Evolutionary conservation across 2,797 vertebrate genomes (phyloP).

Genomic region (Lophius americanus): DNA sequence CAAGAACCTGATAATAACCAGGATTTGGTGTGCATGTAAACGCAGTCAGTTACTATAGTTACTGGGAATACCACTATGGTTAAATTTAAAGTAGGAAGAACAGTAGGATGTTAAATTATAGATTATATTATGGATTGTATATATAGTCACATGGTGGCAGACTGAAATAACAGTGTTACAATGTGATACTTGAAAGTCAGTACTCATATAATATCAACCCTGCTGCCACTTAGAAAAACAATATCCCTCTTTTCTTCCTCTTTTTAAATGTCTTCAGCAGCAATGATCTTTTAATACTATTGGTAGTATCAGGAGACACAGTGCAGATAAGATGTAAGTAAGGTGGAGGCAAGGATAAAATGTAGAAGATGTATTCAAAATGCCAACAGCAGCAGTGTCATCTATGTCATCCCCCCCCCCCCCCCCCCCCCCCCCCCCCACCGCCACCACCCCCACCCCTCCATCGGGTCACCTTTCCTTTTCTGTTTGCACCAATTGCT

Average conservation of each 20-base stretch:
- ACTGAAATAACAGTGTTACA: constrained; percentile 1
- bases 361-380: constrained; percentile 62
- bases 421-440: no score
- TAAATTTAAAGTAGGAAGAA: background rate
- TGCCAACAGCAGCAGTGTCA: constrained; percentile 63
- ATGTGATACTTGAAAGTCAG: background rate
- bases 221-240: background rate
- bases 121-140: constrained; percentile 1
- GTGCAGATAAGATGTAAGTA: constrained; percentile 35
- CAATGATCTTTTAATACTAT: constrained; percentile 13
- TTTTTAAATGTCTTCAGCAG: background rate
- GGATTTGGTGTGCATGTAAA: no score
- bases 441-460: no score
- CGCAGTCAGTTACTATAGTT: background rate
- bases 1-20: no score
- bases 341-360: constrained; percentile 40
- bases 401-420: no score
- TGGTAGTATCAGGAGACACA: constrained; percentile 18
- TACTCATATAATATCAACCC: background rate
- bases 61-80: constrained; percentile 9
- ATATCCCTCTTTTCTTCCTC: background rate
- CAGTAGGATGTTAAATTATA: background rate
- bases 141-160: background rate
- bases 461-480: constrained; percentile 48
- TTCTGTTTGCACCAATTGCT: constrained; percentile 29